Conservation (phyloP, 2,113 vertebrate species). For the Neofelis nebulosa region DNA sequence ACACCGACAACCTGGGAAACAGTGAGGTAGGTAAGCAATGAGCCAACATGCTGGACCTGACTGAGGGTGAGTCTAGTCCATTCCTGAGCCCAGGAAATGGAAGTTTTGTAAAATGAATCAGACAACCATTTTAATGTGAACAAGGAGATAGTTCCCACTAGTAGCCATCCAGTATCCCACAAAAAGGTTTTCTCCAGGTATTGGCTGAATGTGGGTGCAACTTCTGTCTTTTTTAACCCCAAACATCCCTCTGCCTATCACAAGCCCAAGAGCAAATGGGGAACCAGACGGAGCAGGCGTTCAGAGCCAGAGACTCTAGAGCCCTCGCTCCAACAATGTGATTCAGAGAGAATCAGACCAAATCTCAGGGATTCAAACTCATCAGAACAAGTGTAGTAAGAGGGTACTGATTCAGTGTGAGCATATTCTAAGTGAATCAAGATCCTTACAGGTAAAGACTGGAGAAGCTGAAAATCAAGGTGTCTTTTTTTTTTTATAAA, state of each 20-base stretch:
- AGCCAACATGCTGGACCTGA: neutral
- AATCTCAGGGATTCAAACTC: neutral
- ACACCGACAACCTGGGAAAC: neutral
- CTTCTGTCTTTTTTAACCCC: neutral
- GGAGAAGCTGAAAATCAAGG: neutral
- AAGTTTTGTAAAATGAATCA: neutral
- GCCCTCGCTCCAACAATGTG: neutral
- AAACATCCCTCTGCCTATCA: neutral
- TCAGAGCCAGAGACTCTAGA: neutral
- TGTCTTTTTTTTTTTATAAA: neutral
- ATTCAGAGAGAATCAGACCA: neutral
- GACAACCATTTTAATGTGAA: neutral
- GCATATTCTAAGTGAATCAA: neutral
- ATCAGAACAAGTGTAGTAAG: neutral
- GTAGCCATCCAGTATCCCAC: neutral
- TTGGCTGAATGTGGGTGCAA: neutral
- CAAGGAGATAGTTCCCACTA: neutral
- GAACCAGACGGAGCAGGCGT: neutral
- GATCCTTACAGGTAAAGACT: neutral
- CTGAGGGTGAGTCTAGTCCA: neutral
- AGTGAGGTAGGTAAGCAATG: neutral
- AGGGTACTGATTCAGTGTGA: neutral
- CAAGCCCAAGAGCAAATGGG: neutral
- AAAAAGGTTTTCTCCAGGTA: neutral
- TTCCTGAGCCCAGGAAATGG: neutral